Evolutionary conservation across 2,113 vertebrate species (phyloP).

Genomic region (Onychorhynchus coronatus): DNA sequence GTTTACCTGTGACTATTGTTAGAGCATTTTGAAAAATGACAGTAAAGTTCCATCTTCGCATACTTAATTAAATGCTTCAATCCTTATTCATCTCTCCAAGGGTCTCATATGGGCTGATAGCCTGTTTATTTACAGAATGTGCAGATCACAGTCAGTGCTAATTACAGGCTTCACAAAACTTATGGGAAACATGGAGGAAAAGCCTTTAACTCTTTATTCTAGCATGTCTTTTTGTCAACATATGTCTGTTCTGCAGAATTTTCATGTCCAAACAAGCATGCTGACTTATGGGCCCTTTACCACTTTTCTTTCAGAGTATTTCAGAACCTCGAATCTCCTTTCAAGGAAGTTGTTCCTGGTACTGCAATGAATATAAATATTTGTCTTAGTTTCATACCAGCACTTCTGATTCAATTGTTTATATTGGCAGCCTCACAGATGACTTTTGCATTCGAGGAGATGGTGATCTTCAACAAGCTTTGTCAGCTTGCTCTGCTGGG

Average conservation of each 20-base stretch:
- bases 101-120: background rate
- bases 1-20: background rate
- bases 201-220: background rate
- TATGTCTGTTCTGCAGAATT: background rate
- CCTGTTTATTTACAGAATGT: background rate
- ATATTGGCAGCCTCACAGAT: background rate
- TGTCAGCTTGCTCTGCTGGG: background rate
- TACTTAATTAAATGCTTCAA: background rate
- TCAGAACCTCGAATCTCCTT: background rate
- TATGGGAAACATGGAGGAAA: background rate
- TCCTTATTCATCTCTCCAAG: background rate
- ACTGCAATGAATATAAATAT: background rate
- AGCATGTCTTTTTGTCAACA: background rate
- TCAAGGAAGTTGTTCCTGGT: background rate
- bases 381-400: background rate
- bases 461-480: background rate
- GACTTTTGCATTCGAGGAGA: background rate
- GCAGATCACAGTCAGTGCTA: background rate
- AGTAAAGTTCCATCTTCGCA: background rate
- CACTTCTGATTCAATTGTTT: slow-evolving; percentile 1
- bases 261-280: background rate
- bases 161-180: background rate
- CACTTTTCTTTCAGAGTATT: background rate
- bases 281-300: background rate
- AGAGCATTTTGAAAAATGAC: background rate